Base-by-base conservation (phyloP, 2,113 vertebrate genomes). In the Euleptes europaea region DNA sequence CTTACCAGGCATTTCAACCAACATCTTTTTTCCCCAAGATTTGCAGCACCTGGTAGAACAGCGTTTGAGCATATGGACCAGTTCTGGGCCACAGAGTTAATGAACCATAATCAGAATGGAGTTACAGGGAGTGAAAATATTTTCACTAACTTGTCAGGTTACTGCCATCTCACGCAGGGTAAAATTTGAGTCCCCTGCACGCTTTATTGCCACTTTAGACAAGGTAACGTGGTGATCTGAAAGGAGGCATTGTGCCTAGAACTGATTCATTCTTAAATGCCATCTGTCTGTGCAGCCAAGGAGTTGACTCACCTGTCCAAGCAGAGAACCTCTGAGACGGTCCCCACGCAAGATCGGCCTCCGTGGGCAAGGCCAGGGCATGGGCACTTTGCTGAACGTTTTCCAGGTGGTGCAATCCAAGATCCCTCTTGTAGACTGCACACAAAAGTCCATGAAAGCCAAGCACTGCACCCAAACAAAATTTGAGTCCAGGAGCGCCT, bases 151-250 rank as follows among this genome's bases (percentile, higher is more conserved):
- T 3, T 44, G 12, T 88, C 78, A 66, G 14, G 19, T 33, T 38
- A 31, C 42, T 82, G 79, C 78, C 80, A 13, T 40, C 1, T 54
- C 83, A 67, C 1, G 28, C 40, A 6, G 80, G 82, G 40, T 49
- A 67, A 86, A 19, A 84, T 81, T 49, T 28, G 42, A 72, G 76
- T 49, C n/a, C 72, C 84, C 77, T 85, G 54, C 54, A 80, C n/a
- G 23, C 70, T 73, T 65, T 40, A 72, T 49, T 73, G 77, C 69
- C 31, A n/a, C 54, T 49, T 73, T 73, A 47, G 67, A 73, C 77
- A 85, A 80, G 84, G 23, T 63, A 44, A 44, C 81, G 74, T 83
- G 69, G 70, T 1, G n/a, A 9, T 51, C 86, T 63, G 66, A 60
- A 70, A 80, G 63, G 84, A 15, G 73, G 42, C 33, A 83, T 19